Percentiles rank a stretch among this genome's conserved stretches.
Evolutionary conservation across 1,140 invertebrate genomes (phyloP).

Genomic region (Brachionus asplanchnoidis): DNA sequence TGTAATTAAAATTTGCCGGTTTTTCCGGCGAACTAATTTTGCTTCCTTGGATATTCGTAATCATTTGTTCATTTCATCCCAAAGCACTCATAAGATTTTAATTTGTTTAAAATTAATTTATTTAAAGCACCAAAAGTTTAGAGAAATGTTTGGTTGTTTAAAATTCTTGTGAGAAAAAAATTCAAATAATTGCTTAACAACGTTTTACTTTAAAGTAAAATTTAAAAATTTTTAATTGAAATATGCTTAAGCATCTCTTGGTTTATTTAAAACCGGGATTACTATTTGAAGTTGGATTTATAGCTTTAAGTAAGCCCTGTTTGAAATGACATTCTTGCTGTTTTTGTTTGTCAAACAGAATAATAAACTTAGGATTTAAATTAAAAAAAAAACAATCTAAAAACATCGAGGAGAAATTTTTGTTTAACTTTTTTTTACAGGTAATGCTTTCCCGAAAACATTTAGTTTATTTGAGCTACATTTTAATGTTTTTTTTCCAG

Average conservation of each 20-base stretch:
- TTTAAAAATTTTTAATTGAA: background rate
- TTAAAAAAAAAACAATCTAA: background rate
- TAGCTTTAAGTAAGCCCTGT: slow-evolving; percentile 13
- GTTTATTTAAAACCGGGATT: background rate
- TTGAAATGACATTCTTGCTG: background rate
- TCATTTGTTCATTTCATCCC: background rate
- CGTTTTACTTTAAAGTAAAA: slow-evolving; percentile 9
- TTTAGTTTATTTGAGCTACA: background rate
- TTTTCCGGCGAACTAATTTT: slow-evolving; percentile 21
- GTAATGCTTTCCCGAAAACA: background rate
- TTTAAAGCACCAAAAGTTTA: background rate
- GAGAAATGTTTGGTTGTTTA: slow-evolving; percentile 11
- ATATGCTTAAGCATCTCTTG: background rate
- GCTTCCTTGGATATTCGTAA: slow-evolving; percentile 13
- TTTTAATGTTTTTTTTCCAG: background rate
- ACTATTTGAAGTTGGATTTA: background rate
- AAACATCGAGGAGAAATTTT: background rate
- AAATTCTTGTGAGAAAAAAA: background rate
- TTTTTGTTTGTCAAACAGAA: background rate
- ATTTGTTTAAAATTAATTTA: background rate
- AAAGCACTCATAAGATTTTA: background rate
- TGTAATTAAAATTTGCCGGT: slow-evolving; percentile 28
- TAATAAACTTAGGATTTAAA: background rate
- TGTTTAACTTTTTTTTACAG: background rate
- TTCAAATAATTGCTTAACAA: slow-evolving; percentile 27